Percentiles rank a stretch among this genome's conserved stretches.
These are phyloP conservation scores for Chirona hameri DNA, from an alignment of 2,888 invertebrate species.

Conservation along the genomic window DNA sequence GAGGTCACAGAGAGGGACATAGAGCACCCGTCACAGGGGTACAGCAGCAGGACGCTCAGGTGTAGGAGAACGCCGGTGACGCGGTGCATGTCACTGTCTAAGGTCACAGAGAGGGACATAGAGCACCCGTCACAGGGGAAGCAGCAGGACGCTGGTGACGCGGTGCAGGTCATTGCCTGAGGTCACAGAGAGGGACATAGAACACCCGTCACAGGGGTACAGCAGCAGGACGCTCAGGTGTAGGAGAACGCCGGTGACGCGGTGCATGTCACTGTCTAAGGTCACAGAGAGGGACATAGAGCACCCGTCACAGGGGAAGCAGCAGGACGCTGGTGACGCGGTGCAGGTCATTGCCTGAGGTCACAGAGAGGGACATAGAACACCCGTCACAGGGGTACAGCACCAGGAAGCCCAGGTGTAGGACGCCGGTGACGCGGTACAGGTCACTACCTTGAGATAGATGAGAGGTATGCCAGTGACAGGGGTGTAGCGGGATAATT, in stretches of 20 bases:
- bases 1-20: neutral
- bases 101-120: neutral
- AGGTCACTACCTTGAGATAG: no score
- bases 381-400: conserved; percentile 13
- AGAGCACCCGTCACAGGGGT: no score
- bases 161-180: conserved; percentile 37
- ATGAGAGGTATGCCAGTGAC: neutral
- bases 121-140: no score
- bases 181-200: neutral
- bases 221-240: conserved; percentile 37
- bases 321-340: no score
- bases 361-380: neutral
- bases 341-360: no score
- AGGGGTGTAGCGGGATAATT: neutral
- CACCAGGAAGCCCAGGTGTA: conserved; percentile 28
- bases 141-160: conserved; percentile 34
- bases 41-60: conserved; percentile 35
- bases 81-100: conserved; percentile 36
- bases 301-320: neutral
- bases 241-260: conserved; percentile 33
- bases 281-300: neutral
- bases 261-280: conserved; percentile 36
- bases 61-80: conserved; percentile 36
- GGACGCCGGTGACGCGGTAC: neutral
- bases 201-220: no score